phyloP scores from a whole-genome alignment of 2,113 vertebrate genomes.

The Setophaga kirtlandii region DNA sequence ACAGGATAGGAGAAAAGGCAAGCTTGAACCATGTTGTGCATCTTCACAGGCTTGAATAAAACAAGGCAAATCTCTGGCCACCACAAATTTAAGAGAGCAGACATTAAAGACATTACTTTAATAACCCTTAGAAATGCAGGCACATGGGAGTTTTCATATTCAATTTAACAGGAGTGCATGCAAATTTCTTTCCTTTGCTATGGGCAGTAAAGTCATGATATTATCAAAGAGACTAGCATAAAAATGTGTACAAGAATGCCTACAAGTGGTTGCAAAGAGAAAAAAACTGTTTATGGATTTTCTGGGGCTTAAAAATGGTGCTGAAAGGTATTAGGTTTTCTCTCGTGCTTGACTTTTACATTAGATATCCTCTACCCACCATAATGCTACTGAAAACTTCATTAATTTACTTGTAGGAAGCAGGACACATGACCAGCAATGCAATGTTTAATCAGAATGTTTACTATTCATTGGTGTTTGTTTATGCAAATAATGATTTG shows the following conservation, averaged over 20 bases:
- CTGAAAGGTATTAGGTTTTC: background rate
- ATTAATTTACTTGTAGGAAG: background rate
- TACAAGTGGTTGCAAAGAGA: background rate
- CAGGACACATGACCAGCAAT: background rate
- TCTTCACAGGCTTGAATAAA: background rate
- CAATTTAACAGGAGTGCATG: background rate
- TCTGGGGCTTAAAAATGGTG: background rate
- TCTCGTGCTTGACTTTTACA: background rate
- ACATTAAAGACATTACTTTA: background rate
- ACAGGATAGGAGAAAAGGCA: background rate
- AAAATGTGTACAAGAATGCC: background rate
- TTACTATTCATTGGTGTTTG: conserved; percentile 16
- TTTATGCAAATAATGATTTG: conserved; percentile 24
- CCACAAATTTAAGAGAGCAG: background rate
- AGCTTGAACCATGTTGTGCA: background rate
- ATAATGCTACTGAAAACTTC: background rate
- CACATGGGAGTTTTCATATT: background rate
- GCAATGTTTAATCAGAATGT: background rate
- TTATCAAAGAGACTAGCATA: background rate
- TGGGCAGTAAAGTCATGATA: background rate
- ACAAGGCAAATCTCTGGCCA: background rate
- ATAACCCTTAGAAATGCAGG: background rate
- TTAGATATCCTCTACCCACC: background rate
- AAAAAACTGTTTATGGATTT: background rate
- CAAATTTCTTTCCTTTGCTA: background rate